A percentile compares a stretch with the other conserved stretches of the same genome.
phyloP scores from a whole-genome alignment of 2,113 vertebrate species.

The Syngnathus typhle region DNA sequence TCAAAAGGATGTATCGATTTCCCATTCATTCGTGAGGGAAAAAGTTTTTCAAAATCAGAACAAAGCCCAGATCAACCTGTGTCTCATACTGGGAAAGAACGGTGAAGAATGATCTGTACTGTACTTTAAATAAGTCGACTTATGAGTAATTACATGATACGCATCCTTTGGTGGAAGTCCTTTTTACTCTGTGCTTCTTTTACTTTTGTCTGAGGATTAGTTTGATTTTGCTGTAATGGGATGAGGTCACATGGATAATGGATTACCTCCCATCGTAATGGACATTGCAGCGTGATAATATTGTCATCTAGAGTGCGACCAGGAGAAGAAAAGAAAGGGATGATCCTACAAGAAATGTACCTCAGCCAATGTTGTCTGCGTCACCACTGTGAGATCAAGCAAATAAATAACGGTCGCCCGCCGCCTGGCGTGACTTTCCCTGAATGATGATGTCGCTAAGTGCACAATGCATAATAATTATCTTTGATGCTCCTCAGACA shows the following conservation, averaged over 20 bases:
- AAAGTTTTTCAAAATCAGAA: not conserved
- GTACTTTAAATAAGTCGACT: not conserved
- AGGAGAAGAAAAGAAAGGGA: constrained; percentile 14
- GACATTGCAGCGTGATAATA: not conserved
- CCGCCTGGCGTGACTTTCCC: constrained; percentile 44
- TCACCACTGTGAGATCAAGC: constrained; percentile 2
- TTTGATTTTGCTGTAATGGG: not conserved
- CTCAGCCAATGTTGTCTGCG: constrained; percentile 2
- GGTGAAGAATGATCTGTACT: not conserved
- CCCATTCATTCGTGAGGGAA: not conserved
- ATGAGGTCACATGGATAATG: not conserved
- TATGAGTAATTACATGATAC: not conserved
- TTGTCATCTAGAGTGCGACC: constrained; percentile 2
- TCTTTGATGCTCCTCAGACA: constrained; percentile 29
- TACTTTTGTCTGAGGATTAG: not conserved
- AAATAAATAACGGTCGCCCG: constrained; percentile 18
- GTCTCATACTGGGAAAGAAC: not conserved
- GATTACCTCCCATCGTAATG: constrained; percentile 17
- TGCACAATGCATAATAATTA: constrained; percentile 43
- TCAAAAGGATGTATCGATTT: not conserved
- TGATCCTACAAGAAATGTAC: constrained; percentile 1
- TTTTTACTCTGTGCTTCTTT: not conserved
- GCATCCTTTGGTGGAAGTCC: not conserved
- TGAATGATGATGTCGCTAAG: constrained; percentile 47
- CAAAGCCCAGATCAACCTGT: not conserved